phyloP scores from a whole-genome alignment of 2,113 vertebrate genomes.

The Eptesicus fuscus region DNA sequence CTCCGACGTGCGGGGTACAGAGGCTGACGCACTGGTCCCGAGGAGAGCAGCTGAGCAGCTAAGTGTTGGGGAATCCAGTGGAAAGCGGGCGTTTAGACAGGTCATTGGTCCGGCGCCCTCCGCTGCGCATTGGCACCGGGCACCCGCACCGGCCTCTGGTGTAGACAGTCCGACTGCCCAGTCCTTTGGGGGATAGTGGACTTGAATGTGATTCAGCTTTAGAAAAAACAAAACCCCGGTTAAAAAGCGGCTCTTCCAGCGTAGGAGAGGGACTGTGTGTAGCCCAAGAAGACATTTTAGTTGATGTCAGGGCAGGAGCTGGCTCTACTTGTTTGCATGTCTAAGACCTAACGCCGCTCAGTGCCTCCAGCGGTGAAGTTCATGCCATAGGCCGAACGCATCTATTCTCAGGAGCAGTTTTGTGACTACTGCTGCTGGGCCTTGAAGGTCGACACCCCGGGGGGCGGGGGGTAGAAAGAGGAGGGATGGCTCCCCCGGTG shows the following conservation, averaged over 20 bases:
- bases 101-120: background rate
- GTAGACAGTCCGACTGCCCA: background rate
- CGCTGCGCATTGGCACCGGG: background rate
- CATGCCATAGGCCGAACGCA: background rate
- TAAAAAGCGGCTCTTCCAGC: constrained; percentile 12
- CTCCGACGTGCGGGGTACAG: background rate
- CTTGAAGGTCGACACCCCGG: background rate
- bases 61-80: background rate
- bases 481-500: background rate
- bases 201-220: constrained; percentile 3
- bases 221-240: background rate
- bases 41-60: background rate
- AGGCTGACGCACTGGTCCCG: background rate
- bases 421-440: background rate
- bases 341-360: background rate
- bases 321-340: background rate
- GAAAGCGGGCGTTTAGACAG: background rate
- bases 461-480: too few relatives aligned
- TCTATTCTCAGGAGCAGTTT: background rate
- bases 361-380: background rate
- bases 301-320: background rate
- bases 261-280: background rate
- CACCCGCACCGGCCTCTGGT: constrained; percentile 23
- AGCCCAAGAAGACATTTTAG: constrained; percentile 4
- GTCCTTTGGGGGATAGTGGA: background rate